phyloP scores from a whole-genome alignment of 2,113 vertebrate genomes.

The Plecturocebus donacophilus region DNA sequence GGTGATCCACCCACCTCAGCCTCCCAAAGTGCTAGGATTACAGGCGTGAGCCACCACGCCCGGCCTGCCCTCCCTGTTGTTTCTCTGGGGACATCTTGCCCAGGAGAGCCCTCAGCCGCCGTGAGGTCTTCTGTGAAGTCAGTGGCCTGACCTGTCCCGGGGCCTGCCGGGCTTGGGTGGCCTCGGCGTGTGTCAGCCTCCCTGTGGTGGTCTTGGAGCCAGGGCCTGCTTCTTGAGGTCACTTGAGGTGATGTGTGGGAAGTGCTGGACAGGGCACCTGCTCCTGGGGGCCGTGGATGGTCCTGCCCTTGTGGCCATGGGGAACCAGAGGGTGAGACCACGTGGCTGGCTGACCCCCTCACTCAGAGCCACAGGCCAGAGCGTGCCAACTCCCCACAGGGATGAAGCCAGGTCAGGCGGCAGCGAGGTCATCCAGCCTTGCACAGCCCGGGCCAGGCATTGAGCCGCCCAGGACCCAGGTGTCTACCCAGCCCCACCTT shows the following conservation, averaged over 20 bases:
- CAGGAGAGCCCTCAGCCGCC: background rate
- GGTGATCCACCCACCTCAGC: too few relatives aligned
- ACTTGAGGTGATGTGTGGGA: background rate
- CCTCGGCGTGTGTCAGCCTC: too few relatives aligned
- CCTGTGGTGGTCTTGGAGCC: background rate
- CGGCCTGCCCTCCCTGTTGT: background rate
- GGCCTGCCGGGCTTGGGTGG: background rate
- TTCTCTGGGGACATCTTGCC: background rate
- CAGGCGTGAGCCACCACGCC: too few relatives aligned
- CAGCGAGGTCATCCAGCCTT: background rate
- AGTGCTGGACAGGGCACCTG: background rate
- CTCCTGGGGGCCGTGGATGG: fast-evolving
- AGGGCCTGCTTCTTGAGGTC: background rate
- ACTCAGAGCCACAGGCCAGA: background rate
- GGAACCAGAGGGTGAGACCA: background rate
- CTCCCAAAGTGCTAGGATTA: too few relatives aligned
- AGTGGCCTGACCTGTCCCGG: fast-evolving
- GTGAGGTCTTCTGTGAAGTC: background rate
- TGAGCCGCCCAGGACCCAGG: background rate
- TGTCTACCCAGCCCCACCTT: fast-evolving
- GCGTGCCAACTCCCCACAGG: too few relatives aligned
- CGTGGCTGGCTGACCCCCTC: fast-evolving
- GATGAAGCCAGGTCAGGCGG: background rate
- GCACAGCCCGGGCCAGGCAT: too few relatives aligned
- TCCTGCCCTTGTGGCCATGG: background rate